phyloP scores from a whole-genome alignment of 2,113 vertebrate species.

The Peucedramus taeniatus region DNA sequence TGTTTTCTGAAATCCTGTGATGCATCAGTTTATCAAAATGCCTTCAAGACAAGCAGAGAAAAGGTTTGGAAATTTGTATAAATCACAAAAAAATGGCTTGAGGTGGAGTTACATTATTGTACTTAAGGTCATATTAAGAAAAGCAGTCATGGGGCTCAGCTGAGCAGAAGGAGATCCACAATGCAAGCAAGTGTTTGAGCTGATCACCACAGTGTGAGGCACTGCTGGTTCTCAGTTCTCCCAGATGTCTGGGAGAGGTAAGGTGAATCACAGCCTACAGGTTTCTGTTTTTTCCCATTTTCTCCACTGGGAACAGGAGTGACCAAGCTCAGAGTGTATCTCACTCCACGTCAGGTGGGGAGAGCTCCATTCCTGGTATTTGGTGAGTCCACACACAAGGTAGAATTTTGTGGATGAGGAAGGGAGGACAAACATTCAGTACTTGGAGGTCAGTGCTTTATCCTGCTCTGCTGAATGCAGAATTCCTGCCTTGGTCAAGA shows the following conservation, averaged over 20 bases:
- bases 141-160: neutral
- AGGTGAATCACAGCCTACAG: neutral
- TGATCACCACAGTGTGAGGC: accelerated
- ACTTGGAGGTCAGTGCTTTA: neutral
- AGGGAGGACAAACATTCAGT: neutral
- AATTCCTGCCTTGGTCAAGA: neutral
- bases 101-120: neutral
- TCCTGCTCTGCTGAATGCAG: neutral
- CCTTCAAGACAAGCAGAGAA: neutral
- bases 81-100: neutral
- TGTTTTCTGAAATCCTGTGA: neutral
- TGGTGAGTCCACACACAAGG: neutral
- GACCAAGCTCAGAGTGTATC: neutral
- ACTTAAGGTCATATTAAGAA: neutral
- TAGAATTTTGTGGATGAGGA: neutral
- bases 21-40: accelerated
- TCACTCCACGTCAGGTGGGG: accelerated
- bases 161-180: neutral
- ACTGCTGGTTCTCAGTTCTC: neutral
- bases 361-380: accelerated
- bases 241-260: neutral
- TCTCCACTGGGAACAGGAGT: neutral
- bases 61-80: neutral
- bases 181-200: neutral
- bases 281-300: neutral